A percentile compares a stretch with the other conserved stretches of the same genome.
These are phyloP conservation scores for Mythimna ferrago DNA, from an alignment of 2,888 invertebrate species.

Conservation along the genomic window DNA sequence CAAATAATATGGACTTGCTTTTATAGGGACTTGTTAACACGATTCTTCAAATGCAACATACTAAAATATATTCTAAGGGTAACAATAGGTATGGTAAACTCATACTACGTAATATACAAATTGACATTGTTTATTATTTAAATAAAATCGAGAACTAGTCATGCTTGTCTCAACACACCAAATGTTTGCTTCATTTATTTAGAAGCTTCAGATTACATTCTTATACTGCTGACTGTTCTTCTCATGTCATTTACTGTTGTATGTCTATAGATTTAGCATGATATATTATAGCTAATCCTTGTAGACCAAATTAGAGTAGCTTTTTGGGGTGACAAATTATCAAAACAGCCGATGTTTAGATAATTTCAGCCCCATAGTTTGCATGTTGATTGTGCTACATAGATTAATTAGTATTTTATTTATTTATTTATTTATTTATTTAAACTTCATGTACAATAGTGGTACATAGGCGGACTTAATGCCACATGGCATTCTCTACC, in stretches of 20 bases:
- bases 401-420: conserved; percentile 41
- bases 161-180: conserved; percentile 56
- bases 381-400: conserved; percentile 53
- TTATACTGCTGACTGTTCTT: conserved; percentile 45
- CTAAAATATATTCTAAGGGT: conserved; percentile 37
- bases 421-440: too few species aligned
- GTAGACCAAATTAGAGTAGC: conserved; percentile 15
- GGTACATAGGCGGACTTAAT: too few species aligned
- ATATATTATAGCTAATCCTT: conserved; percentile 17
- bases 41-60: conserved; percentile 36
- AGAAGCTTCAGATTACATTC: conserved; percentile 43
- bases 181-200: conserved; percentile 46
- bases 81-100: conserved; percentile 22
- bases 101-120: conserved; percentile 36
- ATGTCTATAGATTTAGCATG: conserved; percentile 48
- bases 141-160: conserved; percentile 53
- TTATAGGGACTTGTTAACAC: conserved; percentile 43
- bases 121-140: conserved; percentile 33
- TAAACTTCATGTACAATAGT: too few species aligned
- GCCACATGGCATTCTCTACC: too few species aligned
- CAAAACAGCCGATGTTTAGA: conserved; percentile 15
- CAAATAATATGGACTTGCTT: conserved; percentile 32
- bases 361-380: conserved; percentile 41
- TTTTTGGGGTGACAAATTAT: conserved; percentile 32
- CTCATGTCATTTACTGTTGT: conserved; percentile 45